phyloP scores from a whole-genome alignment of 2,888 invertebrate species.

The Rhingia campestris region DNA sequence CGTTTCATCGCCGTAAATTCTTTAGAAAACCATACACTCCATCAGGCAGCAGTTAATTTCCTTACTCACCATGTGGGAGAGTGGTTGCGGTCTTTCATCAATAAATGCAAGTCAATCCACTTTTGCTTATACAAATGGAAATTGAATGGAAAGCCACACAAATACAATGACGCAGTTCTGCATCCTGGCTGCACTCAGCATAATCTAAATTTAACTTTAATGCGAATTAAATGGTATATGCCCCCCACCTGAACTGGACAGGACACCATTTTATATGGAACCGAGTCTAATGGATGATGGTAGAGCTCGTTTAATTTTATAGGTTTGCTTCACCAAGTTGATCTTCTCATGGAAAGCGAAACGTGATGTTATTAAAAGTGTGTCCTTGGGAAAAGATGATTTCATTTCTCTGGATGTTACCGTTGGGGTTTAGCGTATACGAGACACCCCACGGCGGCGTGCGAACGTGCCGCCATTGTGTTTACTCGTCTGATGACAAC shows the following conservation, averaged over 20 bases:
- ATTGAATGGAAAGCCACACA: conserved; percentile 1
- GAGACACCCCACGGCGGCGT: background rate
- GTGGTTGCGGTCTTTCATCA: background rate
- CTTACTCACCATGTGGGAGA: background rate
- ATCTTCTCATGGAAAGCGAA: background rate
- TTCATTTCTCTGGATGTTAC: conserved; percentile 25
- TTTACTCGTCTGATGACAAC: conserved; percentile 8
- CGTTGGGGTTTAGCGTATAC: background rate
- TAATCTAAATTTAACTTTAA: conserved; percentile 13
- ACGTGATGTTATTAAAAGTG: conserved; percentile 50
- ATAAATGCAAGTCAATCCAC: background rate
- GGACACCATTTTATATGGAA: no score
- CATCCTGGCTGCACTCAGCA: conserved; percentile 4
- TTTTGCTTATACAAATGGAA: background rate
- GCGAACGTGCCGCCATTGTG: conserved; percentile 22
- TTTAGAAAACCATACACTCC: background rate
- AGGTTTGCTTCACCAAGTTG: conserved; percentile 11
- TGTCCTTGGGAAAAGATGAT: conserved; percentile 49
- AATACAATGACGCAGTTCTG: background rate
- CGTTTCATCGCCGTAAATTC: conserved; percentile 24
- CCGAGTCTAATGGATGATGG: background rate
- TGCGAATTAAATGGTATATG: conserved; percentile 17
- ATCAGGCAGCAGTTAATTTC: background rate
- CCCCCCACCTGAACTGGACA: background rate
- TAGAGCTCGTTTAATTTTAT: background rate